Percentiles rank a stretch among this genome's conserved stretches.
Conservation (phyloP, 2,888 invertebrate genomes). For the Hirtodrosophila alboralis region DNA sequence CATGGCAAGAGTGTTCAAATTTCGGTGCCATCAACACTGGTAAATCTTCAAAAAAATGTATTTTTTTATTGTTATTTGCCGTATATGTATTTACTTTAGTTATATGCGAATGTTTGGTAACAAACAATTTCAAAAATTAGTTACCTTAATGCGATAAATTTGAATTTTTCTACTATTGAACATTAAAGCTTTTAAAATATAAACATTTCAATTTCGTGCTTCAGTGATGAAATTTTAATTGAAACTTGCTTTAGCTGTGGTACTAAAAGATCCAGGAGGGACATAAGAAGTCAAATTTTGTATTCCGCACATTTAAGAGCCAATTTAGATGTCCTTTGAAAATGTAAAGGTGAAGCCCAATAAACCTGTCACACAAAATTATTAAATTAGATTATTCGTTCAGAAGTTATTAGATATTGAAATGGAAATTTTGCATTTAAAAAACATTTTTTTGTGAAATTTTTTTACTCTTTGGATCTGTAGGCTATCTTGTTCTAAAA, state of each 20-base stretch:
- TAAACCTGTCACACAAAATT: no score
- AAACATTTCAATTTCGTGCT: constrained; percentile 4
- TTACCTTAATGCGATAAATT: constrained; percentile 52
- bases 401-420: no score
- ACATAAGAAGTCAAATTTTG: background rate
- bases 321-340: no score
- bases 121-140: constrained; percentile 43
- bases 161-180: constrained; percentile 25
- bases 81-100: background rate
- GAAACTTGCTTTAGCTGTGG: background rate
- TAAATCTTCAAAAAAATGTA: constrained; percentile 3
- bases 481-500: no score
- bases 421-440: no score
- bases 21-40: constrained; percentile 3
- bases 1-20: constrained; percentile 1
- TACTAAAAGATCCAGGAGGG: background rate
- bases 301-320: background rate
- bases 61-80: constrained; percentile 8
- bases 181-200: constrained; percentile 8
- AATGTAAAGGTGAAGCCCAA: no score
- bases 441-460: no score
- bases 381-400: no score
- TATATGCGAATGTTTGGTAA: constrained; percentile 44
- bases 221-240: constrained; percentile 3
- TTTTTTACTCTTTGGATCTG: no score